Base-by-base conservation (phyloP, 2,888 invertebrate species). In the Aporophyla lueneburgensis region DNA sequence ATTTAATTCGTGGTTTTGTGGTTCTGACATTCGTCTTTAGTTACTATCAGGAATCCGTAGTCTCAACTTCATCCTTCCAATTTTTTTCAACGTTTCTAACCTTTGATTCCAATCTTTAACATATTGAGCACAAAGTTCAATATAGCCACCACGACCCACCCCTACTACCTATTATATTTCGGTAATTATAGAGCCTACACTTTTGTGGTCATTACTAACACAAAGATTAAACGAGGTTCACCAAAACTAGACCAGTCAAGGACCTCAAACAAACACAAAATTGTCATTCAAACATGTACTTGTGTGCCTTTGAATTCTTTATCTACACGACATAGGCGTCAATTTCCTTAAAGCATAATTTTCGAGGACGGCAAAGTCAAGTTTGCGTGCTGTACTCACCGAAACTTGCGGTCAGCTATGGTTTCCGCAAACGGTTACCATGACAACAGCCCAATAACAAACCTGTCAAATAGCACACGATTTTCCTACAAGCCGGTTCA, bases 341-440 rank as follows among this genome's bases (percentile, higher is more conserved):
- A 68, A 58, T 84, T 88, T 91, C 63, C 62, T 62, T 71, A 46
- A 56, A 65, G 54, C 49, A 46, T 14, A 53, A 66, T 33, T 72
- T 68, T 77, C 43, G 73, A 73, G 74, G 70, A 62, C 78, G 33
- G 80, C 79, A 78, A 80, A 81, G 77, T 71, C 77, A 81, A 74
- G 80, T 85, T 83, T 87, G 80, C 78, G 77, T 76, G 77, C 78
- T 66, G 43, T 86, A 91, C 90, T 90, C 90, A 91, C 87, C 83
- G 74, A 83, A 87, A 85, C 87, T 88, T 87, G 86, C 88, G 85
- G 87, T 89, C 87, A 87, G 79, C 87, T 71, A 83, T 86, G 83
- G 91, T 93, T 95, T 95, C 95, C 94, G 95, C 93, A 92, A 93
- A 88, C 79, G 56, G 94, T 95, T 86, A 72, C 91, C 91, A 93